Base-by-base conservation (phyloP, 2,797 vertebrate genomes). In the Antennarius maculatus region DNA sequence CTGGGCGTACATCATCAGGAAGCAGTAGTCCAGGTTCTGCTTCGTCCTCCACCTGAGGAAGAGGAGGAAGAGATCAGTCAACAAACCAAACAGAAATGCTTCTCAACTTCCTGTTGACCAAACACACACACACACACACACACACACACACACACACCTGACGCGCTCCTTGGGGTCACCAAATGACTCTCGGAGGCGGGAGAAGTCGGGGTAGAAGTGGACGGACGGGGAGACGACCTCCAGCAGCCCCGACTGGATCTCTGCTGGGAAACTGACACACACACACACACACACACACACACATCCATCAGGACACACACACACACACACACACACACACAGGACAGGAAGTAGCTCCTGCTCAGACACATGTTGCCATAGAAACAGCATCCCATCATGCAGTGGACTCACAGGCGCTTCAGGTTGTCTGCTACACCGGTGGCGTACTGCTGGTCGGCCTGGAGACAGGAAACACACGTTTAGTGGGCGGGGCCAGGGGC, bases 1-100 rank as follows among this genome's bases (percentile, higher is more conserved):
- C 88, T 98, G 97, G 10, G 97, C 97, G 6, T 98, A 98, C 97
- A 99, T 98, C 97, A 99, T 99, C 85, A 99, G 92, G 92, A 97
- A 99, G 83, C 96, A 97, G 87, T 97, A 99, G 83, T 99, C 97
- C 54, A 99, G 92, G 90, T 99, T 99, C 92, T 99, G 97, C 89
- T 99, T 99, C 5, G 97, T 98, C 74, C 97, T 93, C 97, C 97
- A 99, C 87, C 97, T 97, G 90, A 76, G 75, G 61, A 89, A 4
- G 66, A 80, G 49, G 54, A 55, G n/a, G 50, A 62, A 42, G 13
- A 17, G 34, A 18, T 2, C 5, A 5, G 11, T 43, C 12, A 41
- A 7, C 11, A 43, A 3, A 15, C 1, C 6, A 43, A 5, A 43
- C 13, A 15, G 14, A 43, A 43, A 14, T 39, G 37, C 10, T 34